Conservation (phyloP, 2,888 invertebrate genomes). For the Pristionchus entomophagus region DNA sequence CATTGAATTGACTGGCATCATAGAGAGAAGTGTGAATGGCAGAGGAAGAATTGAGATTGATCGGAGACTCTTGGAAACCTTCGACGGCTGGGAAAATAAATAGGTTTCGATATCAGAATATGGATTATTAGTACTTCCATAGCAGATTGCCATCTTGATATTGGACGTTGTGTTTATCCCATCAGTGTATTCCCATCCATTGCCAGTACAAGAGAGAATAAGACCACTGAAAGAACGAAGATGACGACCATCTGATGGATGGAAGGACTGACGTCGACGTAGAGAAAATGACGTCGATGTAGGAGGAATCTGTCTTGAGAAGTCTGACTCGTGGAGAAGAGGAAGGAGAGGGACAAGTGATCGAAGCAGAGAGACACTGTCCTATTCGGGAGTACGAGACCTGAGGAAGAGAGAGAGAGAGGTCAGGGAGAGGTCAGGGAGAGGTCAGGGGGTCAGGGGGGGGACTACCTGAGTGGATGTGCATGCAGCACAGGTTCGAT, state of each 20-base stretch:
- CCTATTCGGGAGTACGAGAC: not conserved
- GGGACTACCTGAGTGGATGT: not conserved
- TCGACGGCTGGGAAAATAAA: not conserved
- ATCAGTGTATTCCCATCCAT: not conserved
- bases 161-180: not conserved
- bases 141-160: not conserved
- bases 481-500: constrained; percentile 20
- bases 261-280: not conserved
- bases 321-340: not conserved
- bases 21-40: not conserved
- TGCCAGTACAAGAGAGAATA: not conserved
- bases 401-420: not conserved
- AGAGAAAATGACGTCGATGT: not conserved
- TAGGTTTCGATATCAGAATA: not conserved
- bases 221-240: not conserved
- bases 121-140: constrained; percentile 26
- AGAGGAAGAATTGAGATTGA: not conserved
- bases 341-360: not conserved
- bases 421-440: not conserved
- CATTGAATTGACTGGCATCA: constrained; percentile 4
- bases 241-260: no score
- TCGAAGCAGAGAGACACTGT: not conserved
- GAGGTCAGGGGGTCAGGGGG: no score
- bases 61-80: constrained; percentile 8
- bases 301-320: constrained; percentile 1